phyloP scores from a whole-genome alignment of 2,113 vertebrate genomes.

The Morone chrysops region DNA sequence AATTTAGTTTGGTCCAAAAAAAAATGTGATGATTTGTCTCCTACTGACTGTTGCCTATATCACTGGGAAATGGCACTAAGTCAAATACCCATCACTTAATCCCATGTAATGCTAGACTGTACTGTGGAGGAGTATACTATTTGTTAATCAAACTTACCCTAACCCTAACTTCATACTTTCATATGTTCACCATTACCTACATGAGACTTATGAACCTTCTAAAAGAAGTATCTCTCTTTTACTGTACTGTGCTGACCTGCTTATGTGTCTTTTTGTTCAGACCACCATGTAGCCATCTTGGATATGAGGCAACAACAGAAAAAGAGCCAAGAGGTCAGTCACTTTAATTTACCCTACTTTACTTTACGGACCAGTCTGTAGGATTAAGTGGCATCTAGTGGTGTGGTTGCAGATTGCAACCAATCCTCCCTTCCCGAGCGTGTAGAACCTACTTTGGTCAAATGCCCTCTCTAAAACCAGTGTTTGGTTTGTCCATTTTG shows the following conservation, averaged over 20 bases:
- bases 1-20: background rate
- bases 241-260: conserved; percentile 23
- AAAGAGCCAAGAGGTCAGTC: conserved; percentile 82
- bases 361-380: background rate
- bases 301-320: conserved; percentile 78
- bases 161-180: background rate
- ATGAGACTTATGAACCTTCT: background rate
- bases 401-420: too few species aligned
- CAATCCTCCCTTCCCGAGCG: too few species aligned
- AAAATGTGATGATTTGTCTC: background rate
- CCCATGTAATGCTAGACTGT: background rate
- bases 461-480: too few species aligned
- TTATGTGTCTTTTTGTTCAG: conserved; percentile 76
- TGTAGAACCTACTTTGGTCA: too few species aligned
- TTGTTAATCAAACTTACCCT: background rate
- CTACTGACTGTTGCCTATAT: background rate
- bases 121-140: background rate
- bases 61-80: background rate
- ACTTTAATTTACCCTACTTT: background rate
- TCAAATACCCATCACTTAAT: background rate
- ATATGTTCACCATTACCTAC: background rate
- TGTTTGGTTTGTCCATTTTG: too few species aligned
- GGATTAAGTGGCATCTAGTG: too few species aligned
- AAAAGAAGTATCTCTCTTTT: background rate
- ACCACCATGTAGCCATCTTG: conserved; percentile 77